Percentiles rank a stretch among this genome's conserved stretches.
phyloP scores from a whole-genome alignment of 2,888 invertebrate genomes.

The Tenthredo notha region DNA sequence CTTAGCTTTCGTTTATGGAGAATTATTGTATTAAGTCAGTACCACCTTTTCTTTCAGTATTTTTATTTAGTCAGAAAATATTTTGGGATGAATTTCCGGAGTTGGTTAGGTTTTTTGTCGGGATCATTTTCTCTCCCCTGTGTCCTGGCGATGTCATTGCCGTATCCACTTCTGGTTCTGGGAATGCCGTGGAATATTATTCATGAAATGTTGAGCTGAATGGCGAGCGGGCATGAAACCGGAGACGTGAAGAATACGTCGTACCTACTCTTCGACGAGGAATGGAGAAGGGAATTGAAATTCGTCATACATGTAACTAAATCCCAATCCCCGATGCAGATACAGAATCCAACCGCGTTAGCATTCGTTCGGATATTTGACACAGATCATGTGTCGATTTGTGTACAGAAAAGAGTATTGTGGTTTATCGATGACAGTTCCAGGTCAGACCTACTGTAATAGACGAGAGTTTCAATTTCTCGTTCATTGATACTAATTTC shows the following conservation, averaged over 20 bases:
- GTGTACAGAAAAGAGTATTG: background rate
- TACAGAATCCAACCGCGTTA: slow-evolving; percentile 34
- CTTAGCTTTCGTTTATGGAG: background rate
- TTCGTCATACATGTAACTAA: slow-evolving; percentile 32
- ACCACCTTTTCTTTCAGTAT: background rate
- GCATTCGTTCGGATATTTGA: slow-evolving; percentile 12
- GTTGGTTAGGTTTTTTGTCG: background rate
- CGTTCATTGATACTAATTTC: background rate
- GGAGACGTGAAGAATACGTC: slow-evolving; percentile 4
- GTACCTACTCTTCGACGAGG: slow-evolving; percentile 11
- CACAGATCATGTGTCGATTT: background rate
- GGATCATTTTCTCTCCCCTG: slow-evolving; percentile 16
- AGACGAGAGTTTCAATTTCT: background rate
- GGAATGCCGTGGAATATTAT: background rate
- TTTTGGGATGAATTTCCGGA: background rate
- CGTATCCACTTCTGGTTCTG: slow-evolving; percentile 8
- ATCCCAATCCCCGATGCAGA: background rate
- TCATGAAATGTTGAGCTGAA: slow-evolving; percentile 19
- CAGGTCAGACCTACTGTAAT: background rate
- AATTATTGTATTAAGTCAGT: background rate
- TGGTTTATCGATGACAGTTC: background rate
- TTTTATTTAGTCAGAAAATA: background rate
- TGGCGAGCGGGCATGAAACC: slow-evolving; percentile 24
- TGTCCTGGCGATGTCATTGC: slow-evolving; percentile 3
- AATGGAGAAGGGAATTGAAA: slow-evolving; percentile 12